phyloP scores from a whole-genome alignment of 1,140 invertebrate species.

The Sesamia nonagrioides region DNA sequence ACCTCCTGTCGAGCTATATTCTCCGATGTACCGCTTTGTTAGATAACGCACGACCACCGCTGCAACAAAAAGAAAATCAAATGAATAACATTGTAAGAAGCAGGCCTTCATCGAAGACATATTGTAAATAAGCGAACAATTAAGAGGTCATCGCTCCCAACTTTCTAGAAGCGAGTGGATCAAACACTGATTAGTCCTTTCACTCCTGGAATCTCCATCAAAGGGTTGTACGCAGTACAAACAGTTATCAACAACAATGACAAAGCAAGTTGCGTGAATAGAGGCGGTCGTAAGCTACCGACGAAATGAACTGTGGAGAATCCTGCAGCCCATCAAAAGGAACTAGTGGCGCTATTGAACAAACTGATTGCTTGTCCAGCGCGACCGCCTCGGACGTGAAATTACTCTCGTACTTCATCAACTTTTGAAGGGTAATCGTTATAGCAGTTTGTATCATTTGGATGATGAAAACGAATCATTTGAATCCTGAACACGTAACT shows the following conservation, averaged over 20 bases:
- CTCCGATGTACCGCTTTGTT: conserved; percentile 93
- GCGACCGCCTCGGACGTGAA: conserved; percentile 44
- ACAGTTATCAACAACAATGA: conserved; percentile 81
- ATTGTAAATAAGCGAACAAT: conserved; percentile 57
- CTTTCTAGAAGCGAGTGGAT: conserved; percentile 70
- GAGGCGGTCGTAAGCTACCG: conserved; percentile 65
- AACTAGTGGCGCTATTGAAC: conserved; percentile 68
- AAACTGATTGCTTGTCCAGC: conserved; percentile 70
- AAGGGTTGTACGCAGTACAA: conserved; percentile 67
- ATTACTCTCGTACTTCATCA: conserved; percentile 48
- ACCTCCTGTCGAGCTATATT: conserved; percentile 94
- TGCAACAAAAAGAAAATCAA: conserved; percentile 88
- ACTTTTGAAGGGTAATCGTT: conserved; percentile 56
- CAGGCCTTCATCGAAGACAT: conserved; percentile 45
- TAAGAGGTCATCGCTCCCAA: conserved; percentile 74
- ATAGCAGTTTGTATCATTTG: conserved; percentile 49
- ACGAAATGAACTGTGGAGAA: conserved; percentile 76
- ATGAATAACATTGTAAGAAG: conserved; percentile 41
- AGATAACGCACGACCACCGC: conserved; percentile 93
- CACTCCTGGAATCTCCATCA: conserved; percentile 76
- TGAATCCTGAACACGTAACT: conserved; percentile 15
- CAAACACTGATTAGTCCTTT: conserved; percentile 76
- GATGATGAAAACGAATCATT: conserved; percentile 43
- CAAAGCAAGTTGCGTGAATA: conserved; percentile 72
- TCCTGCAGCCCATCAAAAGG: conserved; percentile 76